Base-by-base conservation (phyloP, 2,113 vertebrate genomes). In the Menura novaehollandiae region DNA sequence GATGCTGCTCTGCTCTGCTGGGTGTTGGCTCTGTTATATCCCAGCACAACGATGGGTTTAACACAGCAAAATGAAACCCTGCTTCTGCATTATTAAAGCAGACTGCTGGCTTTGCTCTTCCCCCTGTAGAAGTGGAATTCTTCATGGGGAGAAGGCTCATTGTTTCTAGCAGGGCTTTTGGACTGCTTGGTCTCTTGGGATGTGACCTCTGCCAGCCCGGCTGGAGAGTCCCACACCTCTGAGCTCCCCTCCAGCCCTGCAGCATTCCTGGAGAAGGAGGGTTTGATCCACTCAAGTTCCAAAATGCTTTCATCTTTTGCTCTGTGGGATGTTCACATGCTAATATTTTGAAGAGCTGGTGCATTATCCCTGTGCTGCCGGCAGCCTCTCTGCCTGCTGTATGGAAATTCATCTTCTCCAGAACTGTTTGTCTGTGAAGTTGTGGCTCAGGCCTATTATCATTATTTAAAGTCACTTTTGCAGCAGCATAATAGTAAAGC, bases 391-490 rank as follows among this genome's bases (percentile, higher is more conserved):
- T 46, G 88, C 63, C 47, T 30, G 74, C 22, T 6, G 10, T n/a
- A 74, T 44, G 73, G 77, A 93, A 91, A 95, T 95, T 58, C 94
- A 96, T 97, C 23, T 14, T 79, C 81, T 91, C 78, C 93, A 93
- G 80, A 96, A 95, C 88, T 85, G 49, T 85, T 97, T 95, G 77
- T 58, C 72, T 20, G 46, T 95, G 85, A 91, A 97, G 97, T 74
- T 83, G 75, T 95, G 75, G 81, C 87, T 96, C 81, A 94, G 83
- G 49, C 80, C 95, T 90, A 93, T 98, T 97, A 97, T 93, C 94
- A 91, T 98, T 96, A 96, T 97, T 98, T 98, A 97, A 98, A 91
- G 96, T 97, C 97, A 82, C 68, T 93, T 92, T 88, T 85, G 83
- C 69, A 52, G 64, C 62, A 69, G 84, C 23, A 2, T 96, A 96